A percentile compares a stretch with the other conserved stretches of the same genome.
These are phyloP conservation scores for Barnardius zonarius DNA, from an alignment of 2,113 vertebrate species.

Conservation along the genomic window DNA sequence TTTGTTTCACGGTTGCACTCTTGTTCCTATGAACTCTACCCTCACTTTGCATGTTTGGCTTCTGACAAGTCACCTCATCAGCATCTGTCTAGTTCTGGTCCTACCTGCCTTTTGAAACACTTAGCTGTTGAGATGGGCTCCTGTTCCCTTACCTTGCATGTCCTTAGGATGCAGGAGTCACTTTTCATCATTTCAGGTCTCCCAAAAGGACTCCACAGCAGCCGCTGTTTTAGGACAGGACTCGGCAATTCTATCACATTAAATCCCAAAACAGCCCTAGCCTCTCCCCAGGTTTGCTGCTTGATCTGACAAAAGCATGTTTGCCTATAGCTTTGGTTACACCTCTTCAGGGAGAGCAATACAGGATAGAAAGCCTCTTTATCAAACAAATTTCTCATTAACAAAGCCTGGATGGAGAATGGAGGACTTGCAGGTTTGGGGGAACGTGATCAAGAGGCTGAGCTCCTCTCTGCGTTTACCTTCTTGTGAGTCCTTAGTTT, in stretches of 20 bases:
- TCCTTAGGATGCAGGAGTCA: neutral
- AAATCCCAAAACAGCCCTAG: neutral
- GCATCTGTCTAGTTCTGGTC: neutral
- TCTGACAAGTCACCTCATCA: neutral
- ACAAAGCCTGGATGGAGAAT: neutral
- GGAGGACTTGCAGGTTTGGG: neutral
- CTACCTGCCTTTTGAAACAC: rapidly evolving
- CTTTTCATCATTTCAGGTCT: neutral
- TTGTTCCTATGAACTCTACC: neutral
- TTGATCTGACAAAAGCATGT: neutral
- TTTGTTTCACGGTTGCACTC: neutral
- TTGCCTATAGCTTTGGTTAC: neutral
- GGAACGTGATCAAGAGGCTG: rapidly evolving
- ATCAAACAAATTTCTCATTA: neutral
- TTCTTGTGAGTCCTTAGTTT: neutral
- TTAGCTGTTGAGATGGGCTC: neutral
- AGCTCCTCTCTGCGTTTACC: neutral
- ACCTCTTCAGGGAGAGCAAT: neutral
- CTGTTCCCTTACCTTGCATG: rapidly evolving
- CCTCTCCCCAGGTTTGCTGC: neutral
- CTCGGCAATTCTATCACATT: neutral
- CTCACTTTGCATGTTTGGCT: neutral
- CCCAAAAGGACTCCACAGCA: neutral
- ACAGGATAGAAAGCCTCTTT: neutral
- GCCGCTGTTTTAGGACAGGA: neutral